Evolutionary conservation across 2,113 vertebrate species (phyloP).

Genomic region (Myotis brandtii): DNA sequence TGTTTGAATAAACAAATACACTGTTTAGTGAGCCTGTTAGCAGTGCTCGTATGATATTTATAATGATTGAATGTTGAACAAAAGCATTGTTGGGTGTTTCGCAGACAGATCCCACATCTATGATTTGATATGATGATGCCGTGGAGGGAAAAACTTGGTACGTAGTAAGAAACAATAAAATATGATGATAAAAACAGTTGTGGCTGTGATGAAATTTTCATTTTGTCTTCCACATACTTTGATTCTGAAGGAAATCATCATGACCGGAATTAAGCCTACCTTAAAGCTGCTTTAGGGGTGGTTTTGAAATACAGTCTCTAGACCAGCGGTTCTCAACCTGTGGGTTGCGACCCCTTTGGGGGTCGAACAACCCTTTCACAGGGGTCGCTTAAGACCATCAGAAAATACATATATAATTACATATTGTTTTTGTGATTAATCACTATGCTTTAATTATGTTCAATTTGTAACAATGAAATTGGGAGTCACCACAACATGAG

Average conservation of each 20-base stretch:
- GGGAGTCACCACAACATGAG: no score
- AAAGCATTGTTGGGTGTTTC: not conserved
- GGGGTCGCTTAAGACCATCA: no score
- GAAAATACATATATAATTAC: no score
- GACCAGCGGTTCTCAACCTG: no score
- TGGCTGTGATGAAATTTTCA: not conserved
- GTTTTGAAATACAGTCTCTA: not conserved
- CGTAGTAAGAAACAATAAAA: not conserved
- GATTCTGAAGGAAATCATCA: not conserved
- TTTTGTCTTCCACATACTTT: not conserved
- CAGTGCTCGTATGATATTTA: not conserved
- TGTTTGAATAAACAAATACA: not conserved
- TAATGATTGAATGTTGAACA: not conserved
- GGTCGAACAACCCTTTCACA: no score
- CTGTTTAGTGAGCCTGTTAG: not conserved
- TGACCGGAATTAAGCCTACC: not conserved
- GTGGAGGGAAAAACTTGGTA: not conserved
- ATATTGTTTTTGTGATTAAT: no score
- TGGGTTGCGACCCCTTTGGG: no score
- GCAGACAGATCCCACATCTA: not conserved
- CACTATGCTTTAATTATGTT: no score
- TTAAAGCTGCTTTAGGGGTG: not conserved
- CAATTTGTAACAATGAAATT: no score
- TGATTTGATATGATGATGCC: not conserved
- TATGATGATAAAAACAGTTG: not conserved